Evolutionary conservation across 2,888 invertebrate species (phyloP).

Genomic region (Macrophya alboannulata): DNA sequence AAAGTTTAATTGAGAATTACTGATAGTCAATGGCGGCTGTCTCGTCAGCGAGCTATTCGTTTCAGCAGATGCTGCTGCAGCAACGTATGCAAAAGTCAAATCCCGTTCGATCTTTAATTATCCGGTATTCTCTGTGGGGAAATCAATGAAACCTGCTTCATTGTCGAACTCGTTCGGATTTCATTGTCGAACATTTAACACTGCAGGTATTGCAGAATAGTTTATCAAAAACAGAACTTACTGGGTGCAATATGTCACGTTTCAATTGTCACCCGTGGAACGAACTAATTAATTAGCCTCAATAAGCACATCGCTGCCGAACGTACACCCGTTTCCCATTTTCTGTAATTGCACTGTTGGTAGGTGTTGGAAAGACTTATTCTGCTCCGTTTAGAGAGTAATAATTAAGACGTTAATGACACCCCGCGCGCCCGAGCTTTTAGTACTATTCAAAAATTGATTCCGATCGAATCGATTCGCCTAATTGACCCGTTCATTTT

Average conservation of each 20-base stretch:
- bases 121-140: conserved; percentile 14
- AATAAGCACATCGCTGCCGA: not conserved
- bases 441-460: conserved; percentile 2
- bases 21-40: not conserved
- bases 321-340: not conserved
- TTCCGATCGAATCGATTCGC: not conserved
- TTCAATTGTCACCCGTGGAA: not conserved
- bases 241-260: not conserved
- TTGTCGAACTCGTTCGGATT: not conserved
- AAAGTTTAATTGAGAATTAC: conserved; percentile 8
- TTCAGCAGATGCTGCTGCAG: conserved; percentile 9
- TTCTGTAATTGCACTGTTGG: not conserved
- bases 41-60: not conserved
- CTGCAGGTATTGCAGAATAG: not conserved
- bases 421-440: not conserved
- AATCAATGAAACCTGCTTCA: conserved; percentile 5
- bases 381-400: not conserved
- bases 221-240: not conserved
- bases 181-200: conserved; percentile 4
- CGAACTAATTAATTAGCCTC: conserved; percentile 20
- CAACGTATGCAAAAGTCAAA: conserved; percentile 14
- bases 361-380: not conserved
- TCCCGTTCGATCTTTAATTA: conserved; percentile 32
- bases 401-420: not conserved
- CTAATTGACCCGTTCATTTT: conserved; percentile 8